Percentiles rank a stretch among this genome's conserved stretches.
These are phyloP conservation scores for Euphysa ruthae DNA, from an alignment of 30 jellyfish, hydroid and myxozoan species.

Conservation along the genomic window DNA sequence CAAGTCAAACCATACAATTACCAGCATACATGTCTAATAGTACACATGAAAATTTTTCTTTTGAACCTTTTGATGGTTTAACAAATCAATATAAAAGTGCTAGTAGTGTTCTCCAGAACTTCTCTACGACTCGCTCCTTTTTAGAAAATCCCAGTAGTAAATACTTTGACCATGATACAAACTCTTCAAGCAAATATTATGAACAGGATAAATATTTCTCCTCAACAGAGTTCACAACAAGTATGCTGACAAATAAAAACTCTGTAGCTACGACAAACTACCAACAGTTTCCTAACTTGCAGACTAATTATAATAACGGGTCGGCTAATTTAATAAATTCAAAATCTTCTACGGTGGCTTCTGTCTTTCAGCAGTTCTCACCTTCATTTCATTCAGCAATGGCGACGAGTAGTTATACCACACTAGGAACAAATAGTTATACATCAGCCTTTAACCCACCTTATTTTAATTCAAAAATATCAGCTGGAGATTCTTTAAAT, in stretches of 20 bases:
- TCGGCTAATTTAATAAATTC: conserved; percentile 14
- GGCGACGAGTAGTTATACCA: not conserved
- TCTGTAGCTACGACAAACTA: conserved; percentile 14
- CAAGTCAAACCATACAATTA: conserved; percentile 6
- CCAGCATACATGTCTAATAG: not conserved
- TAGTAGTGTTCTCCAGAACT: conserved; percentile 20
- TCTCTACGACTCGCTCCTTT: conserved; percentile 7
- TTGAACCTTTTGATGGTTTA: conserved; percentile 8
- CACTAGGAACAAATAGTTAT: conserved; percentile 18
- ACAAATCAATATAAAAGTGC: conserved; percentile 35
- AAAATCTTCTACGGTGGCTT: not conserved
- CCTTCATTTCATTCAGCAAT: not conserved
- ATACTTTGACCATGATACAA: not conserved
- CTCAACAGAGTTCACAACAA: not conserved
- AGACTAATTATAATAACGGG: not conserved
- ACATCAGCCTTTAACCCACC: conserved; percentile 23
- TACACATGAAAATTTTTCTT: conserved; percentile 5
- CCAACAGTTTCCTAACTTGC: not conserved
- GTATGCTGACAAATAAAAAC: not conserved
- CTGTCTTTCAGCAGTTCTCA: conserved; percentile 16
- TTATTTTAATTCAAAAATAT: conserved; percentile 10
- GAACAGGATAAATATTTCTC: conserved; percentile 8
- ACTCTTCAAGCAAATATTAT: not conserved
- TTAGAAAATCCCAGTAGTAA: conserved; percentile 3
- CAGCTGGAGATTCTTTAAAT: conserved; percentile 3